Conservation (phyloP, 2,113 vertebrate genomes). For the Ptilonorhynchus violaceus region DNA sequence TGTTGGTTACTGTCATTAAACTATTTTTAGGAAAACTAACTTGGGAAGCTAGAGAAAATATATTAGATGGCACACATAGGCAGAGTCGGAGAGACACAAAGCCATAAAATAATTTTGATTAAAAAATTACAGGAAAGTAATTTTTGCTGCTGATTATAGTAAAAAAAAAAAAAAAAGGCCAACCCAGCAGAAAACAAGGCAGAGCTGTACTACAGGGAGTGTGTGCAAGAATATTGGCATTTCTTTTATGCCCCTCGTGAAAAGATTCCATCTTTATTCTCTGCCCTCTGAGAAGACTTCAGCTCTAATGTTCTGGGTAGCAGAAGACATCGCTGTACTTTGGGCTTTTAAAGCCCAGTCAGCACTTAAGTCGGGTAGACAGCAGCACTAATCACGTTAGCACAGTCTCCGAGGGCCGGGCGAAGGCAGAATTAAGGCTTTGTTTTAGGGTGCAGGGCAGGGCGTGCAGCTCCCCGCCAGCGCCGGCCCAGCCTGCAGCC, state of each 20-base stretch:
- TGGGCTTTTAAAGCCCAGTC: constrained; percentile 30
- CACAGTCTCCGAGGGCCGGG: constrained; percentile 42
- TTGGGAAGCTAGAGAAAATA: not conserved
- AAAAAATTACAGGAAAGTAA: not conserved
- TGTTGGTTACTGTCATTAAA: not conserved
- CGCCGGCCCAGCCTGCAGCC: not conserved
- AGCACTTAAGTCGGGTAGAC: constrained; percentile 60
- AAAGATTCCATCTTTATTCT: constrained; percentile 35
- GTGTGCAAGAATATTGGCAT: not conserved
- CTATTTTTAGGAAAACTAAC: not conserved
- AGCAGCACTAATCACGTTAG: constrained; percentile 78
- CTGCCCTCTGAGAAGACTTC: constrained; percentile 52
- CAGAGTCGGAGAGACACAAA: not conserved
- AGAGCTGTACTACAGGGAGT: not conserved
- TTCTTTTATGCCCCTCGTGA: constrained; percentile 33
- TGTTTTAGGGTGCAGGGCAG: constrained; percentile 64
- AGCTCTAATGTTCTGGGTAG: constrained; percentile 60
- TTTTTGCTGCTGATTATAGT: not conserved
- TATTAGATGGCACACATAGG: not conserved
- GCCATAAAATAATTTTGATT: not conserved
- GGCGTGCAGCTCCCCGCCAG: not conserved
- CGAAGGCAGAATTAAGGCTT: constrained; percentile 65
- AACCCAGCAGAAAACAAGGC: not conserved
- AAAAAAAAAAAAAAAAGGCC: not conserved
- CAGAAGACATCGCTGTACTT: constrained; percentile 42